phyloP scores from a whole-genome alignment of 2,797 vertebrate genomes.

The Tiaroga cobitis region DNA sequence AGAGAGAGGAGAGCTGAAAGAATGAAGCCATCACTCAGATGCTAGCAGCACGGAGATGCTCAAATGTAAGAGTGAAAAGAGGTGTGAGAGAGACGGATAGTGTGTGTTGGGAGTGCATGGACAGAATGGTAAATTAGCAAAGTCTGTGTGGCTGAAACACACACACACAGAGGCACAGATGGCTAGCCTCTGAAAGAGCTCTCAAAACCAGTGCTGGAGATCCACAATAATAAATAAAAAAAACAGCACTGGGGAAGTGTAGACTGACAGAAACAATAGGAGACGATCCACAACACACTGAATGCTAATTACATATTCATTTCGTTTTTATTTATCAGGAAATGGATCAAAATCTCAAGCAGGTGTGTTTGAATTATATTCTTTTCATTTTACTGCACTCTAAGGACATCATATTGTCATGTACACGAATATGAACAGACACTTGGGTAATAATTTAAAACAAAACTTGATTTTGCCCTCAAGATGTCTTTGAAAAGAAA shows the following conservation, averaged over 20 bases:
- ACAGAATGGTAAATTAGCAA: conserved; percentile 36
- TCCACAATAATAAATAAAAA: conserved; percentile 9
- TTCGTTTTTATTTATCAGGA: not conserved
- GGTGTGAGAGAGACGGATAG: conserved; percentile 39
- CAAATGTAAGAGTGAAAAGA: conserved; percentile 34
- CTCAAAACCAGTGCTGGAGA: conserved; percentile 21
- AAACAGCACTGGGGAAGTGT: not conserved
- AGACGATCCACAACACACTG: not conserved
- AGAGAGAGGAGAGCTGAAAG: not conserved
- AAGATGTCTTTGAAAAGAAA: conserved; percentile 11
- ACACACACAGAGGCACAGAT: conserved; percentile 27
- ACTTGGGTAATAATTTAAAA: not conserved
- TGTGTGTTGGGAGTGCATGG: conserved; percentile 47
- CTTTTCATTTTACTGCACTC: not conserved
- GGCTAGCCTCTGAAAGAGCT: conserved; percentile 34
- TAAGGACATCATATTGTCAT: conserved; percentile 6
- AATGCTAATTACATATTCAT: not conserved
- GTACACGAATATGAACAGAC: conserved; percentile 1
- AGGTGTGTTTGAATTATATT: not conserved
- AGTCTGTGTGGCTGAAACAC: conserved; percentile 26
- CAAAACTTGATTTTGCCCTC: not conserved
- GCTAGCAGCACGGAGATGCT: conserved; percentile 13
- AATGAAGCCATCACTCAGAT: conserved; percentile 34
- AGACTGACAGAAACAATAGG: conserved; percentile 3
- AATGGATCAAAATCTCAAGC: not conserved